Percentiles rank a stretch among this genome's conserved stretches.
phyloP scores from a whole-genome alignment of 2,888 invertebrate species.

The Trachelus iudaicus region DNA sequence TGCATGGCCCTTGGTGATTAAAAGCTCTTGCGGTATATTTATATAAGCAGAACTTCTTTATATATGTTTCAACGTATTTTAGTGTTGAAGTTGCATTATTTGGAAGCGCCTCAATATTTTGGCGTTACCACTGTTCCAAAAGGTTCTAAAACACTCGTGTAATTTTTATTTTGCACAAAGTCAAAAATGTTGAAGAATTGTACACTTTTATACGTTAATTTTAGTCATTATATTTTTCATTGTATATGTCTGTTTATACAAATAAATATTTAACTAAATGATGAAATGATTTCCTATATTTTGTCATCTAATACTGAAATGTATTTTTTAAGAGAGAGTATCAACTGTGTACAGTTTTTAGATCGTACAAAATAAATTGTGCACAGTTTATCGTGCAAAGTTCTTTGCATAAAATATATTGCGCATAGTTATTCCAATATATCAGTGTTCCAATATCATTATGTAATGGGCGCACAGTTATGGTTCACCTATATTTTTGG shows the following conservation, averaged over 20 bases:
- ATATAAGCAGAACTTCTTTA: neutral
- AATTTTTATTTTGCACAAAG: no score
- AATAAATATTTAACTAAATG: neutral
- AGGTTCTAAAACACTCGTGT: neutral
- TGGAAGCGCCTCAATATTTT: neutral
- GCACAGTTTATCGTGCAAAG: neutral
- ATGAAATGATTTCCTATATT: neutral
- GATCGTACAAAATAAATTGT: neutral
- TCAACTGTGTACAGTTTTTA: neutral
- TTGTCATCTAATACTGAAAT: neutral
- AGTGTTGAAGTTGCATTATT: neutral
- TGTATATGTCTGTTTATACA: slow-evolving; percentile 22
- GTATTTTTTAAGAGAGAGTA: neutral
- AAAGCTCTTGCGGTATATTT: neutral
- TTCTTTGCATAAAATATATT: neutral
- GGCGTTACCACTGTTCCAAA: neutral
- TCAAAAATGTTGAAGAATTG: neutral
- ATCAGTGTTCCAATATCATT: no score
- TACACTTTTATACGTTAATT: neutral
- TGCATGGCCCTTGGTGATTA: no score
- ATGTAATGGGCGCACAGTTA: no score
- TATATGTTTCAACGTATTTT: neutral
- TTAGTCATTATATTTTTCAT: neutral
- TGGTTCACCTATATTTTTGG: no score
- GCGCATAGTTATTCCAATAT: neutral